Percentiles rank a stretch among this genome's conserved stretches.
Evolutionary conservation across 2,888 invertebrate genomes (phyloP).

Genomic region (Eristalis tenax): DNA sequence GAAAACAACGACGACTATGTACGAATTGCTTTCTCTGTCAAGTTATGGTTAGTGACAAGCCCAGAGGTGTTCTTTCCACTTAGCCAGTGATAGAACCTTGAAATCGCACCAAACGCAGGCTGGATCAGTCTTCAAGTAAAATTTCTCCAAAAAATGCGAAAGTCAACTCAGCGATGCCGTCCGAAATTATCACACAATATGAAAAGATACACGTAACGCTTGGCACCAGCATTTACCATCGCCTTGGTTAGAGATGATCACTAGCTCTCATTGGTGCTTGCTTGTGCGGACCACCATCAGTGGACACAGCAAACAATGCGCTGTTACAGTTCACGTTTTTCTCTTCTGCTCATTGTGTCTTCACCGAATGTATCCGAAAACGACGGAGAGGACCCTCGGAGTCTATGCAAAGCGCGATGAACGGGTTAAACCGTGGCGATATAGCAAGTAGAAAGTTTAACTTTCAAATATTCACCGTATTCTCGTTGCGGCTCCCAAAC

Average conservation of each 20-base stretch:
- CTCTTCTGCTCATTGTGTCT: neutral
- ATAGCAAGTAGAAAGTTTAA: conserved; percentile 48
- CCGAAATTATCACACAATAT: neutral
- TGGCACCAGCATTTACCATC: neutral
- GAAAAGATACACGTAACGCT: neutral
- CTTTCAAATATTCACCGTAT: conserved; percentile 44
- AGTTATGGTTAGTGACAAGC: no score
- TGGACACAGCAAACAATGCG: neutral
- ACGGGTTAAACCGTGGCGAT: neutral
- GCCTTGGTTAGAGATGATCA: neutral
- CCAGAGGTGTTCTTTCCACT: no score
- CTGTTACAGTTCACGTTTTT: neutral
- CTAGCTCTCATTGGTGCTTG: neutral
- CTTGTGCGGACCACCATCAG: neutral
- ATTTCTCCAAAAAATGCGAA: no score
- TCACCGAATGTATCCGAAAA: neutral
- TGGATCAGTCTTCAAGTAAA: no score
- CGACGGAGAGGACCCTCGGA: neutral
- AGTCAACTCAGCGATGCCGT: no score
- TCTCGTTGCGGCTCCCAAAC: conserved; percentile 9
- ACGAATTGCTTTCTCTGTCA: no score
- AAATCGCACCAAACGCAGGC: no score
- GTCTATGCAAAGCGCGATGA: neutral
- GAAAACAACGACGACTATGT: no score
- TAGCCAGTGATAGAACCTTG: no score